Percentiles rank a stretch among this genome's conserved stretches.
phyloP scores from a whole-genome alignment of 2,113 vertebrate genomes.

The Anhinga rufa region DNA sequence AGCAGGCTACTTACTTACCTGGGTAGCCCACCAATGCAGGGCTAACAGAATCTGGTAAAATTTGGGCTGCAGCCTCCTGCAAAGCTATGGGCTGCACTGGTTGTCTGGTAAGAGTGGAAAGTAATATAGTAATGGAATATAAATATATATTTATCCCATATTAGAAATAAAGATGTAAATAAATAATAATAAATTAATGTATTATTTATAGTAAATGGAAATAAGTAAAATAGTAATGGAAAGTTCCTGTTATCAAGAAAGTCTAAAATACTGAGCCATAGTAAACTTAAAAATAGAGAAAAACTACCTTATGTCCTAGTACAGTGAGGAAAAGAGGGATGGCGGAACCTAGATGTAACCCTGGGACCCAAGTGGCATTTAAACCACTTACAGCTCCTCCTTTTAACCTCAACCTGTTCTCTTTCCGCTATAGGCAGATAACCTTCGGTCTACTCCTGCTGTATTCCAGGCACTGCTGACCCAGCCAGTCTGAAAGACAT shows the following conservation, averaged over 20 bases:
- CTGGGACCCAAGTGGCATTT: neutral
- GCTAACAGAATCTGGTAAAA: neutral
- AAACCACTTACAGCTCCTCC: neutral
- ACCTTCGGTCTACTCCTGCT: neutral
- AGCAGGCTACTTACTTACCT: neutral
- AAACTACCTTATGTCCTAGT: neutral
- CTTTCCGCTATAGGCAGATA: neutral
- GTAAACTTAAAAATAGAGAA: neutral
- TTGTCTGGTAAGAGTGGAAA: neutral
- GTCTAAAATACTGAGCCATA: neutral
- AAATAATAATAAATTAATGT: neutral
- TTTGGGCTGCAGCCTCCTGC: neutral
- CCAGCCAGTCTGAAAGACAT: neutral
- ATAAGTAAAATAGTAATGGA: neutral
- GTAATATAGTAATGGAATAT: neutral
- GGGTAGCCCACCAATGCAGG: no score
- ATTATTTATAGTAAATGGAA: neutral
- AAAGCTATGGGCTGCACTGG: neutral
- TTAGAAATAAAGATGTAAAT: neutral
- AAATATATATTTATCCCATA: neutral
- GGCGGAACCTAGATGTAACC: neutral
- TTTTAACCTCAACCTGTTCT: neutral
- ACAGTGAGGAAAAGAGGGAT: neutral
- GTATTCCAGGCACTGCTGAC: neutral
- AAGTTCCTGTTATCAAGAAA: neutral